Evolutionary conservation across 2,797 vertebrate species (phyloP), one percentile per base, ranked within the genome.

Genomic region (Oreortyx pictus): DNA sequence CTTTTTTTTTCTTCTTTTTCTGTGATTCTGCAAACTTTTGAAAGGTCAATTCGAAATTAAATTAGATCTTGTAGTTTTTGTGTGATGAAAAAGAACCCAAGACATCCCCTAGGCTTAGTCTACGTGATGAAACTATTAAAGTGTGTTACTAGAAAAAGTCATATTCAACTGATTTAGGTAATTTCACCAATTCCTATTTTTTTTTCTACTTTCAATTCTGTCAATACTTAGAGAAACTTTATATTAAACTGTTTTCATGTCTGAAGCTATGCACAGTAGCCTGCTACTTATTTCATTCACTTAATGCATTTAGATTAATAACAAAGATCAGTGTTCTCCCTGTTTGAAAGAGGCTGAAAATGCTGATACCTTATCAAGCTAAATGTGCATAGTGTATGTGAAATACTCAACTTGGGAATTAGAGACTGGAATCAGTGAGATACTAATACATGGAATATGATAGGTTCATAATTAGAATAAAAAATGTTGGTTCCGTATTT

Each of bases 401-500:
- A 95, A 81, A 88, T 70, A 62, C 57, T 86, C 50, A 66, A 5
- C 54, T 43, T 82, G 70, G 56, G 35, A 87, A 47, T 78, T 67
- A 60, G 50, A 54, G 68, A 85, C 77, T 77, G 8, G 88, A 31
- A 87, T 61, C 85, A 90, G 75, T 56, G 39, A 77, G 84, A 39
- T 31, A 49, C 19, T 49, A 41, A 71, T 52, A 93, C 11, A 14
- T 33, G 43, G 70, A 77, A 83, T 83, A 59, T 54, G 27, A 60
- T 57, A 76, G 62, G 35, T 33, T 68, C 60, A 65, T 67, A 72
- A 88, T 83, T 86, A 67, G 71, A 86, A 66, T 78, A 65, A 73
- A 95, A 84, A 33, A 60, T 72, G 73, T 80, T 65, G 89, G 88
- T 94, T 84, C 56, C 74, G 3, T 49, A 41, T 80, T 81, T 88